phyloP scores from a whole-genome alignment of 2,113 vertebrate species.

The Piaya cayana region DNA sequence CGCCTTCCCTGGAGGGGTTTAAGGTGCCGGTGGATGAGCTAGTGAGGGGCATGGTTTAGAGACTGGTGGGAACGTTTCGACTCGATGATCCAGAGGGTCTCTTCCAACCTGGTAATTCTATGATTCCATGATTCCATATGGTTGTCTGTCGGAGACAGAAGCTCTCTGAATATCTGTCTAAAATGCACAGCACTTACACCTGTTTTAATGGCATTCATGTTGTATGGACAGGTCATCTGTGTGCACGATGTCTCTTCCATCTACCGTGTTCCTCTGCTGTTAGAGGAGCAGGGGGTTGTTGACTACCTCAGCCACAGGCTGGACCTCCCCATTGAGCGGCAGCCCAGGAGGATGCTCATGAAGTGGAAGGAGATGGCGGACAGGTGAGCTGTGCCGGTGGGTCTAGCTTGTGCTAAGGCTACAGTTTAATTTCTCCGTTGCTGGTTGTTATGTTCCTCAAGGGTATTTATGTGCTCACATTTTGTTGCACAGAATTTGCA shows the following conservation, averaged over 20 bases:
- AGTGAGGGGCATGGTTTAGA: too few species aligned
- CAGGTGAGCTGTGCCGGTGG: constrained; percentile 73
- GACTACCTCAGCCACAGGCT: constrained; percentile 90
- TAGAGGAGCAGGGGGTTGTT: constrained; percentile 94
- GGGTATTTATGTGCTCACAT: neutral
- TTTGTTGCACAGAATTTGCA: neutral
- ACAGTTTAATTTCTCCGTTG: neutral
- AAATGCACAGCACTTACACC: neutral
- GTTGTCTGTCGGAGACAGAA: neutral
- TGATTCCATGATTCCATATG: too few species aligned
- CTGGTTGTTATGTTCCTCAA: neutral
- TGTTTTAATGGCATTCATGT: neutral
- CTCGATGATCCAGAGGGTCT: too few species aligned
- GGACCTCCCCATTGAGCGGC: constrained; percentile 88
- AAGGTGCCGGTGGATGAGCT: too few species aligned
- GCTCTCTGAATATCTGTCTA: neutral
- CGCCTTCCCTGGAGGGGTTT: too few species aligned
- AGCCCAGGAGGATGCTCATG: constrained; percentile 87
- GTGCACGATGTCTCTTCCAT: constrained; percentile 94
- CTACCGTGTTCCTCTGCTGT: constrained; percentile 90
- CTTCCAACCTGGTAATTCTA: too few species aligned
- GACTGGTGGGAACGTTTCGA: too few species aligned
- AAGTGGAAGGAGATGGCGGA: constrained; percentile 99
- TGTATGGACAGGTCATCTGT: constrained; percentile 88
- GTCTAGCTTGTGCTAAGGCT: neutral